Conservation (phyloP, 1,140 invertebrate genomes). For the Drosophila burlai region DNA sequence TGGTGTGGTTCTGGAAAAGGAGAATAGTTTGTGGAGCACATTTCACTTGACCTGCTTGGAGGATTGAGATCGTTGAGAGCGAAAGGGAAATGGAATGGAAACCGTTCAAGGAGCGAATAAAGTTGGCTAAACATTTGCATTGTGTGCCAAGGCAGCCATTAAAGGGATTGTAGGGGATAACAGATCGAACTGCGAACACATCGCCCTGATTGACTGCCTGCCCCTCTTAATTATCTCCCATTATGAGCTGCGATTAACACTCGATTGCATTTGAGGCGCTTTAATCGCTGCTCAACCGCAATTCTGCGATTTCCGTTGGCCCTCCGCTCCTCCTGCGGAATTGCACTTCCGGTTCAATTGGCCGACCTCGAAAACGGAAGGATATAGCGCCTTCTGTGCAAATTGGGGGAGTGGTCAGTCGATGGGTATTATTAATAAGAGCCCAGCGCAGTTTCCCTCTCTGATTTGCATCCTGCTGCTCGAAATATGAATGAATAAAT, state of each 20-base stretch:
- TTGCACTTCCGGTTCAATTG: conserved; percentile 42
- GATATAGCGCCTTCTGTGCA: conserved; percentile 36
- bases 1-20: conserved; percentile 11
- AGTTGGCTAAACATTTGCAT: conserved; percentile 47
- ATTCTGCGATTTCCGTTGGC: conserved; percentile 7
- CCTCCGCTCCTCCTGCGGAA: background rate
- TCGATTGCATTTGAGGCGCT: conserved; percentile 42
- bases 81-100: conserved; percentile 46
- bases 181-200: conserved; percentile 4
- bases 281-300: conserved; percentile 48
- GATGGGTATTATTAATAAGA: conserved; percentile 32
- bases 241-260: conserved; percentile 26
- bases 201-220: conserved; percentile 12
- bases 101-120: conserved; percentile 2
- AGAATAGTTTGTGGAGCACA: conserved; percentile 59
- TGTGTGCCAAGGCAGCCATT: conserved; percentile 39
- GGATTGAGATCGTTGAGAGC: conserved; percentile 22
- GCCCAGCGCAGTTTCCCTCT: background rate
- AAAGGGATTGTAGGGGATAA: background rate
- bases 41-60: conserved; percentile 67
- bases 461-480: background rate
- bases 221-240: conserved; percentile 34
- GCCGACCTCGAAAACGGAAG: conserved; percentile 34
- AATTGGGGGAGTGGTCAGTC: conserved; percentile 19
- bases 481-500: conserved; percentile 45